Base-by-base conservation (phyloP, 1,140 invertebrate species). In the Halotydeus destructor region DNA sequence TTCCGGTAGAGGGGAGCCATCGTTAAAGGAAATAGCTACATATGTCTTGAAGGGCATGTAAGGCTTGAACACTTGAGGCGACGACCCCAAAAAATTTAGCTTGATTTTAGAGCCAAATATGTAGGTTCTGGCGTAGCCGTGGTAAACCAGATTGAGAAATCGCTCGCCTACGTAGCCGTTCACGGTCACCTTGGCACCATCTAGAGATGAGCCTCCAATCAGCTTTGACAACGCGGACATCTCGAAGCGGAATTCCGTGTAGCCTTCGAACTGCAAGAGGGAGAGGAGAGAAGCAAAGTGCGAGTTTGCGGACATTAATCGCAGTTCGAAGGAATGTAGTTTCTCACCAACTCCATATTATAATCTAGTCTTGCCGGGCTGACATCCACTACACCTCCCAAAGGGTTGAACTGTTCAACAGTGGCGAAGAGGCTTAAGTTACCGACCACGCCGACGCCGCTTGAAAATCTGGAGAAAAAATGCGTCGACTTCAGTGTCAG, bases 61-160 rank as follows among this genome's bases (percentile, higher is more conserved):
- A 0, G 88, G 85, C 59, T 93, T 93, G 60, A 94, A 93, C 9
- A 93, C 74, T 60, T 91, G 80, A 3, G 86, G 78, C 0, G 72
- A 73, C 21, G 79, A 81, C 1, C 88, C 88, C 0, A 94, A 63
- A 58, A 93, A 88, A 27, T 72, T 64, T 0, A 93, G 64, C 42
- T 71, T 68, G 8, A 89, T 63, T 3, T 74, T 76, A 0, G 80
- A 83, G 57, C 83, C 84, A 55, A 75, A 89, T 23, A 94, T 75
- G 39, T 82, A 64, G 0, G 85, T 78, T 21, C 74, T 75, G 1
- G 84, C 77, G 61, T 76, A 86, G 0, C 86, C 88, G 5, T 38
- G 18, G 50, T 80, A 72, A 3, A 61, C 55, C 9, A 82, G 72
- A 55, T 86, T 74, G 40, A 85, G 69, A 59, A 82, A 89, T 50